Base-by-base conservation (phyloP, 2,888 invertebrate species). In the Thysanoteuthis rhombus region DNA sequence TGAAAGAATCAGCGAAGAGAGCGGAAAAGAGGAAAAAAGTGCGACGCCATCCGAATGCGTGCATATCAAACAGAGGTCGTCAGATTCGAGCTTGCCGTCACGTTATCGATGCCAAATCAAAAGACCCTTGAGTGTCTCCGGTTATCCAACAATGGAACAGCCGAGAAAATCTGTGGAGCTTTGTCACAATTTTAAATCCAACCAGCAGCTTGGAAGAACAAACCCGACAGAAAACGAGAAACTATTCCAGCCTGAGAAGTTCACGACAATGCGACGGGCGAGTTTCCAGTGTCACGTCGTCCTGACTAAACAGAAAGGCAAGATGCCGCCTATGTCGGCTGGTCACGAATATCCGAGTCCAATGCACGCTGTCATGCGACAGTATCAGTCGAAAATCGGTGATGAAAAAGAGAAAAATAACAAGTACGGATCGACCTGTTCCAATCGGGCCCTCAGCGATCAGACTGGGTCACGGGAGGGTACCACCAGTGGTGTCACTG, bases 311-410 rank as follows among this genome's bases (percentile, higher is more conserved):
- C 89, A 45, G 22, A 90, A 90, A 90, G 40, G 32, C 89, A 89
- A 90, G 36, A 38, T 47, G 47, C 90, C 45, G 1, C 25, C 42
- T 22, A 47, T 93, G 19, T 45, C 45, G n/a, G 90, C 93, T 5
- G 45, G 45, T 42, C 32, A 89, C 36, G 47, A 93, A 36, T 93
- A 90, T 36, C 93, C 93, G 28, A 93, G 93, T 90, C 93, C 93
- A 28, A 93, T 93, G 93, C 93, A 93, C 90, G 93, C 93, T n/a
- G 93, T 93, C 28, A 42, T 93, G 39, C 42, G 89, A 42, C 93
- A 93, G 47, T 93, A 90, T 36, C 52, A 36, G 10, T n/a, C 90
- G 89, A 45, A 90, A 16, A 89, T 52, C 36, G 47, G 32, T 28
- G 93, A 93, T 10, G 47, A 90, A 22, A 39, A 93, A 36, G 36